Evolutionary conservation across 2,113 vertebrate genomes (phyloP).

Genomic region (Phodopus roborovskii): DNA sequence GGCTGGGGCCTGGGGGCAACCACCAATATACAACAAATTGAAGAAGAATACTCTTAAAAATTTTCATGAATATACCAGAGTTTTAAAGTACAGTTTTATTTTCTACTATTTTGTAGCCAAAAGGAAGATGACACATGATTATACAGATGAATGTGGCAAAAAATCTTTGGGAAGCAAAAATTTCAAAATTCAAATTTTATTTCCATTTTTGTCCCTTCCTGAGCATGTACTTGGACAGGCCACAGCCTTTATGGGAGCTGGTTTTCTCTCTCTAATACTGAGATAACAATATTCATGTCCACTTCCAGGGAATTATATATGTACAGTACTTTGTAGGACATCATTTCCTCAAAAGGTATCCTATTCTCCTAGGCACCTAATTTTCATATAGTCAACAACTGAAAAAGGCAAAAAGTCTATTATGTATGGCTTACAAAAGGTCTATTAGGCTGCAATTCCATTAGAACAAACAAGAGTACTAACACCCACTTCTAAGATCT

Average conservation of each 20-base stretch:
- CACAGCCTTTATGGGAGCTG: neutral
- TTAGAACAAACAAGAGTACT: neutral
- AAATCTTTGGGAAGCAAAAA: neutral
- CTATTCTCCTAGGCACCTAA: neutral
- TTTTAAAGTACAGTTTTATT: neutral
- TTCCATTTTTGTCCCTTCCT: neutral
- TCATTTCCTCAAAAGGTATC: neutral
- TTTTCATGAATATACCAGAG: neutral
- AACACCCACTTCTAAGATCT: neutral
- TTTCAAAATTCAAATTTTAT: neutral
- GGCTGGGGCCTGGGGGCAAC: neutral
- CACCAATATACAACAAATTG: neutral
- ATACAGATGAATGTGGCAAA: neutral
- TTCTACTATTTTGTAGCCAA: neutral
- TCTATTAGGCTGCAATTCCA: neutral
- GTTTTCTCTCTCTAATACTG: neutral
- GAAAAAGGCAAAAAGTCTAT: neutral
- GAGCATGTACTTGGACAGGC: neutral
- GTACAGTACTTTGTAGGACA: neutral
- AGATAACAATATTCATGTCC: neutral
- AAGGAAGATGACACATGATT: neutral
- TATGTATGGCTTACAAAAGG: neutral
- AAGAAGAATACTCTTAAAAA: neutral
- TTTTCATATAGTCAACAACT: neutral
- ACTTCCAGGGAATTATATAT: neutral